Evolutionary conservation across 2,888 invertebrate species (phyloP).

Genomic region (Tyria jacobaeae): DNA sequence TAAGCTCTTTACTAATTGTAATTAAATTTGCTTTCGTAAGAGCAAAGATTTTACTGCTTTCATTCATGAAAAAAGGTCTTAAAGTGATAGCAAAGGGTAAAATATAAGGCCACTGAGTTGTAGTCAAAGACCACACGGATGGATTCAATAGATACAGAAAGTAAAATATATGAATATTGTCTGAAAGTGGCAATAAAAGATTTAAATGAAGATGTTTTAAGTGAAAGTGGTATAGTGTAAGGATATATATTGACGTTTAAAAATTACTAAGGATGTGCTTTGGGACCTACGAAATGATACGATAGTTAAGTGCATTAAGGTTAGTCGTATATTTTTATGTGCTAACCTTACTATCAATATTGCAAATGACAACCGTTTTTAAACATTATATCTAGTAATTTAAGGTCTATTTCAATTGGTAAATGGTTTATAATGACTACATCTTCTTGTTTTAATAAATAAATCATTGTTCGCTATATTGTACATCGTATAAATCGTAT

Average conservation of each 20-base stretch:
- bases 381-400: neutral
- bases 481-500: neutral
- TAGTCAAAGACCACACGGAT: too few species aligned
- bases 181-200: conserved; percentile 25
- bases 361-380: too few species aligned
- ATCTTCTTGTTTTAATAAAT: neutral
- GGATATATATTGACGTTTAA: conserved; percentile 8
- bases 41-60: too few species aligned
- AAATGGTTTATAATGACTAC: neutral
- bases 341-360: neutral
- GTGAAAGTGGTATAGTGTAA: too few species aligned
- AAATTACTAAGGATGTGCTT: conserved; percentile 21
- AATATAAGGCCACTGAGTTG: too few species aligned
- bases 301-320: neutral
- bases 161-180: neutral
- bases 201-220: too few species aligned
- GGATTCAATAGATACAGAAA: neutral
- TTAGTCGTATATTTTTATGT: neutral
- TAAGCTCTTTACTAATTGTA: too few species aligned
- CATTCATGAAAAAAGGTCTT: too few species aligned
- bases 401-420: neutral
- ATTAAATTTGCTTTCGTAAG: too few species aligned
- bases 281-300: neutral
- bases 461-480: neutral
- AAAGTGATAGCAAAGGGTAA: too few species aligned